These are phyloP conservation scores for Pangasius sanitwongsei DNA, from an alignment of 2,797 vertebrate species.

Conservation along the genomic window DNA sequence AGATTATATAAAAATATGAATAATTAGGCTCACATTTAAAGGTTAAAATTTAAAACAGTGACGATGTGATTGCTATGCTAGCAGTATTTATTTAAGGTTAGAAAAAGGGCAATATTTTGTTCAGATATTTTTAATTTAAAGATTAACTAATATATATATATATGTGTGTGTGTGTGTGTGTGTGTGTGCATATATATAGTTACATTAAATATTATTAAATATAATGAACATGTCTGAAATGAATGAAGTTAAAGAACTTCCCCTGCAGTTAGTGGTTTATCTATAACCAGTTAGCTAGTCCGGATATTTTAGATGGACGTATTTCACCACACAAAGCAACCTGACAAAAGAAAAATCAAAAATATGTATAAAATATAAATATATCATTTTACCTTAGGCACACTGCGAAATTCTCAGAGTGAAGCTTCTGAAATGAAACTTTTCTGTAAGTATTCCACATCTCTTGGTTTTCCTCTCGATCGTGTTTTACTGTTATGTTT, in stretches of 20 bases:
- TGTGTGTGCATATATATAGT: no score
- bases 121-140: not conserved
- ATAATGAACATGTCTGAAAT: not conserved
- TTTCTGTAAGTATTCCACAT: not conserved
- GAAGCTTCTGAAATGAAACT: not conserved
- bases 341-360: no score
- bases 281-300: not conserved
- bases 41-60: not conserved
- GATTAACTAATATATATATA: not conserved
- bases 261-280: not conserved
- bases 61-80: not conserved
- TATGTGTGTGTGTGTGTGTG: no score
- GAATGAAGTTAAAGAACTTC: not conserved
- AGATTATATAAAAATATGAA: not conserved
- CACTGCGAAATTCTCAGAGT: not conserved
- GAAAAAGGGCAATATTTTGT: not conserved
- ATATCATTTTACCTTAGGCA: no score
- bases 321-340: not conserved
- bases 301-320: not conserved
- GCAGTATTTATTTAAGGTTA: not conserved
- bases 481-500: no score
- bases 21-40: not conserved
- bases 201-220: not conserved
- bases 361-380: not conserved
- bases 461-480: not conserved